phyloP scores from a whole-genome alignment of 2,113 vertebrate species.

The Arvicanthis niloticus region DNA sequence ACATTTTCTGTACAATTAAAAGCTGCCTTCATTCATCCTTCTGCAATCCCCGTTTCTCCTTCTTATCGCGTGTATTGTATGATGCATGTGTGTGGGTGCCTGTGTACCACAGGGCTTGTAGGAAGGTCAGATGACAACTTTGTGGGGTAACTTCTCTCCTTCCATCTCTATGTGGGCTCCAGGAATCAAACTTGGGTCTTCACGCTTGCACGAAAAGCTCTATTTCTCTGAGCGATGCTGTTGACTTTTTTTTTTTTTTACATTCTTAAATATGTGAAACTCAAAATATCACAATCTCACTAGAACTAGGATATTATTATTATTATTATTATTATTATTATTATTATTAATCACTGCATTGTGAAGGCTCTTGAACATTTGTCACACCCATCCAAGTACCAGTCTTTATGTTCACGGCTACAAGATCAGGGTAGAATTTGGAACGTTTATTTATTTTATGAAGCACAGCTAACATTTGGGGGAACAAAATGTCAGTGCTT shows the following conservation, averaged over 20 bases:
- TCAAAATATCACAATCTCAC: neutral
- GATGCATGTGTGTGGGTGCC: neutral
- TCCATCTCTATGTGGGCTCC: neutral
- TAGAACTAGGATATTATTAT: neutral
- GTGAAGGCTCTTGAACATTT: neutral
- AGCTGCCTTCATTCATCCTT: conserved; percentile 12
- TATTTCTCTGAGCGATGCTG: too few species aligned
- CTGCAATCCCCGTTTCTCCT: neutral
- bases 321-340: conserved; percentile 27
- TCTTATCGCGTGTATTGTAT: too few species aligned
- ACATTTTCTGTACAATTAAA: conserved; percentile 34
- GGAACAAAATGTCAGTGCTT: neutral
- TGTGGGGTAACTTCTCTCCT: neutral
- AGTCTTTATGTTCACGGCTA: neutral
- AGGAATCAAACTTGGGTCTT: neutral
- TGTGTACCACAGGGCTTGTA: too few species aligned
- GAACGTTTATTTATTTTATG: neutral
- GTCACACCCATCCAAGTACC: neutral
- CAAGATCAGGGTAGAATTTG: neutral
- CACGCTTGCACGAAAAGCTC: accelerated
- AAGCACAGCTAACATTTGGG: neutral
- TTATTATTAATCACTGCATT: neutral
- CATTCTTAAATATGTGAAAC: neutral
- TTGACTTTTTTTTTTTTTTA: neutral
- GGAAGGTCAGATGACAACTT: neutral